A percentile compares a stretch with the other conserved stretches of the same genome.
phyloP scores from a whole-genome alignment of 2,113 vertebrate genomes.

The Microcebus lehilahytsara region DNA sequence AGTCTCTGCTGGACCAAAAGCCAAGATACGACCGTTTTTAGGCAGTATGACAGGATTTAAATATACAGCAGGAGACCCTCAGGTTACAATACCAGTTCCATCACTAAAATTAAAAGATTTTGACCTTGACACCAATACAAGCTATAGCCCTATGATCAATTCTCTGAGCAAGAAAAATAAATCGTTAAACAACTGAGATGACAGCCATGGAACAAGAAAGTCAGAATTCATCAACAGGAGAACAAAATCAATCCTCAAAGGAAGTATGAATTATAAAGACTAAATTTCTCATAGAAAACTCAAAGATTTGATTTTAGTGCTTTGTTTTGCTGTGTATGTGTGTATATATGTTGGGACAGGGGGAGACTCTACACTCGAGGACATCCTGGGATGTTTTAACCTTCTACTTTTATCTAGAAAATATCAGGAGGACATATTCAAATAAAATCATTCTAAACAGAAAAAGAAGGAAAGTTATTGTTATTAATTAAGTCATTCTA shows the following conservation, averaged over 20 bases:
- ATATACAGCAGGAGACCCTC: conserved; percentile 76
- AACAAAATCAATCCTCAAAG: conserved; percentile 73
- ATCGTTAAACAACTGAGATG: conserved; percentile 75
- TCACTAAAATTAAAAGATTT: conserved; percentile 84
- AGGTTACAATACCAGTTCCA: conserved; percentile 73
- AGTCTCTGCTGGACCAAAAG: conserved; percentile 73
- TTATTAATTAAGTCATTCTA: background rate
- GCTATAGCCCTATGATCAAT: conserved; percentile 71
- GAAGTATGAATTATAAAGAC: conserved; percentile 55
- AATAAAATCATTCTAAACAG: conserved; percentile 40
- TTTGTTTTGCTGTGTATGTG: background rate
- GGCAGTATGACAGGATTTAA: conserved; percentile 77
- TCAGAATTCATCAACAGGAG: conserved; percentile 76
- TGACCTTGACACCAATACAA: conserved; percentile 81
- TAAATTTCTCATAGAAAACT: conserved; percentile 9
- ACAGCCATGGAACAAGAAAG: conserved; percentile 53
- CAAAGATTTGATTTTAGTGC: conserved; percentile 33
- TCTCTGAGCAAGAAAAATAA: conserved; percentile 81
- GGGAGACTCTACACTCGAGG: background rate
- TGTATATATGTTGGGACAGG: rapidly evolving
- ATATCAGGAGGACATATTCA: conserved; percentile 56
- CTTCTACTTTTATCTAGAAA: conserved; percentile 47
- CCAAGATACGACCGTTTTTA: conserved; percentile 58
- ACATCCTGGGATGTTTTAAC: conserved; percentile 26
- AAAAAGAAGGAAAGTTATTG: background rate